These are phyloP conservation scores for Plestiodon gilberti DNA, from an alignment of 2,113 vertebrate species.

Conservation along the genomic window DNA sequence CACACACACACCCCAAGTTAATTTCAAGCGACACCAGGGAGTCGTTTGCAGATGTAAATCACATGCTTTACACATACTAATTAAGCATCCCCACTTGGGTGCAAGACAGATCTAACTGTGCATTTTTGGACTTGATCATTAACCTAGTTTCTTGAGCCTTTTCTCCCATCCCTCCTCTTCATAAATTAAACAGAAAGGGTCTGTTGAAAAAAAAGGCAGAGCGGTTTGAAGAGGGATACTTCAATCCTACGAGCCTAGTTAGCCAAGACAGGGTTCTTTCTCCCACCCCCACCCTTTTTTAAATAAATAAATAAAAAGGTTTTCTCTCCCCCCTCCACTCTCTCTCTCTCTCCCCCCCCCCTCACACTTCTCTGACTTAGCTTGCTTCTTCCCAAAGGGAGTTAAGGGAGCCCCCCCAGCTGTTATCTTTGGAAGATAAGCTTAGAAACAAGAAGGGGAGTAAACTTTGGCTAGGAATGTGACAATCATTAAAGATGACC, in stretches of 20 bases:
- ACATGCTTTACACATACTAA: constrained; percentile 3
- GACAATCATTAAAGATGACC: neutral
- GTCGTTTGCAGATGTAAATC: neutral
- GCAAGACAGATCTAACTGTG: neutral
- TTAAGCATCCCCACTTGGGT: neutral
- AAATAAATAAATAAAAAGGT: neutral
- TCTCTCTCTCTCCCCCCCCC: no score
- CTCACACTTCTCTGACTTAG: neutral
- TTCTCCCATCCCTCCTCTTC: neutral
- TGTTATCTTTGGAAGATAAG: neutral
- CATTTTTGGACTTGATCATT: constrained; percentile 13
- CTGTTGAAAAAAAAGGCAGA: neutral
- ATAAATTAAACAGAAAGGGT: neutral
- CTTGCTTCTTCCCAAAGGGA: neutral
- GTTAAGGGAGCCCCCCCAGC: neutral
- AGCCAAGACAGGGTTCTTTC: neutral
- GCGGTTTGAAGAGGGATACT: neutral
- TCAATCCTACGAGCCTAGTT: neutral
- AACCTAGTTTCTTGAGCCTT: neutral
- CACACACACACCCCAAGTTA: neutral
- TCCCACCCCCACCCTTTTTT: no score
- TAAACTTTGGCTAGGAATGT: neutral
- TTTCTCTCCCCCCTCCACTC: no score
- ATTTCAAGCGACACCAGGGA: neutral
- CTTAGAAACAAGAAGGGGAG: neutral